Evolutionary conservation across 1,140 invertebrate genomes (phyloP).

Genomic region (Bombus huntii): DNA sequence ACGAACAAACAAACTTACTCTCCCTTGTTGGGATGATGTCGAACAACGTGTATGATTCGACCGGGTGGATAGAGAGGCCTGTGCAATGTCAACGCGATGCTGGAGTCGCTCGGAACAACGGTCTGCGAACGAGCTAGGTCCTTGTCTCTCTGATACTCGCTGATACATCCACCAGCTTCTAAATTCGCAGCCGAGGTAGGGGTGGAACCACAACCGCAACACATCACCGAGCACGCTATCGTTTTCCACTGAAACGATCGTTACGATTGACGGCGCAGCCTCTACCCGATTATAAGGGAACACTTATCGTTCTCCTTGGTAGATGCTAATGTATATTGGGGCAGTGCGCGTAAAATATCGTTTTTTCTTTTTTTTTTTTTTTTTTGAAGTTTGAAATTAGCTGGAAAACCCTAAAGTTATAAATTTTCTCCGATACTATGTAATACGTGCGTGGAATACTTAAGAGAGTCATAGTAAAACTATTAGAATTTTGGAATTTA

Average conservation of each 20-base stretch:
- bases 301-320: background rate
- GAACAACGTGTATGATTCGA: conserved; percentile 93
- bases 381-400: background rate
- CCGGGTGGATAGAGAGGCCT: conserved; percentile 94
- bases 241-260: conserved; percentile 90
- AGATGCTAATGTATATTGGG: background rate
- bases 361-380: background rate
- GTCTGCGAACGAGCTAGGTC: conserved; percentile 85
- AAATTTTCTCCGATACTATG: background rate
- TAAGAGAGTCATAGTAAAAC: background rate
- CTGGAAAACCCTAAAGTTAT: background rate
- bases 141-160: conserved; percentile 86
- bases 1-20: conserved; percentile 85
- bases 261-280: background rate
- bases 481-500: too few species aligned
- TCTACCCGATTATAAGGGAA: background rate
- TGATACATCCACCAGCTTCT: conserved; percentile 85
- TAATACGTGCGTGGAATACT: background rate
- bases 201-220: conserved; percentile 88
- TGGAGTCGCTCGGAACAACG: conserved; percentile 87
- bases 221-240: conserved; percentile 91
- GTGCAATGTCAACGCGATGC: conserved; percentile 90
- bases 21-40: conserved; percentile 92
- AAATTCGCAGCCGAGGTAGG: conserved; percentile 88
- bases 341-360: background rate